phyloP scores from a whole-genome alignment of 2,797 vertebrate genomes.

The Channa striata region DNA sequence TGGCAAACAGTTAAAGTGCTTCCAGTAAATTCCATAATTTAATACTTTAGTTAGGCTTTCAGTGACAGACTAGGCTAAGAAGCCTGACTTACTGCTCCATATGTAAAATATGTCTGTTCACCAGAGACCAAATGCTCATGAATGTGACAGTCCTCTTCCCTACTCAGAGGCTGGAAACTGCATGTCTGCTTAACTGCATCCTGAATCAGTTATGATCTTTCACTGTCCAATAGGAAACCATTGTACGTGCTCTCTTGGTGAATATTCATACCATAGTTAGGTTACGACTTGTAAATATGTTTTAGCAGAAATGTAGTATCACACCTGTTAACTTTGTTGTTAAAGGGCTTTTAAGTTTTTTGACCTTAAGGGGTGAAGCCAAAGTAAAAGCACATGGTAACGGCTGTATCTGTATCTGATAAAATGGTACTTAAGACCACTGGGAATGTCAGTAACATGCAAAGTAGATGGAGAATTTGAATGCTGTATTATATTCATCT shows the following conservation, averaged over 20 bases:
- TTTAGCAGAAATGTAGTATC: conserved; percentile 39
- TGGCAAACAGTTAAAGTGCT: conserved; percentile 63
- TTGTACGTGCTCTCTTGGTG: conserved; percentile 30
- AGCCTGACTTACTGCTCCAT: conserved; percentile 4
- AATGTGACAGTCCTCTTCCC: conserved; percentile 36
- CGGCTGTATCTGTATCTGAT: conserved; percentile 74
- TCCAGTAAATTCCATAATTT: conserved; percentile 57
- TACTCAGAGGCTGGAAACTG: conserved; percentile 55
- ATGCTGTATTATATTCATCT: conserved; percentile 77
- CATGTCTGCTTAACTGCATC: conserved; percentile 67
- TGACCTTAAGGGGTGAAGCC: conserved; percentile 59
- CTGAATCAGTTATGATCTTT: conserved; percentile 45
- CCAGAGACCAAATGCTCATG: conserved; percentile 38
- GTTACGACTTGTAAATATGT: conserved; percentile 51
- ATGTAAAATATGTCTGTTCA: conserved; percentile 24
- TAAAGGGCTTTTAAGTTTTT: conserved; percentile 67
- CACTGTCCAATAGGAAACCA: conserved; percentile 37
- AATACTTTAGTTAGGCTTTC: conserved; percentile 9
- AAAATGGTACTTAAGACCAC: conserved; percentile 39
- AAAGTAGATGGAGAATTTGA: conserved; percentile 75
- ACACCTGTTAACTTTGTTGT: conserved; percentile 40
- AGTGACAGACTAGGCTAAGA: conserved; percentile 7
- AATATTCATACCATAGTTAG: conserved; percentile 40
- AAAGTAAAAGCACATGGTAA: conserved; percentile 80
- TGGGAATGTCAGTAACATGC: conserved; percentile 67